These are phyloP conservation scores for Clarias batrachus DNA, from an alignment of 2,113 vertebrate genomes.

Conservation along the genomic window DNA sequence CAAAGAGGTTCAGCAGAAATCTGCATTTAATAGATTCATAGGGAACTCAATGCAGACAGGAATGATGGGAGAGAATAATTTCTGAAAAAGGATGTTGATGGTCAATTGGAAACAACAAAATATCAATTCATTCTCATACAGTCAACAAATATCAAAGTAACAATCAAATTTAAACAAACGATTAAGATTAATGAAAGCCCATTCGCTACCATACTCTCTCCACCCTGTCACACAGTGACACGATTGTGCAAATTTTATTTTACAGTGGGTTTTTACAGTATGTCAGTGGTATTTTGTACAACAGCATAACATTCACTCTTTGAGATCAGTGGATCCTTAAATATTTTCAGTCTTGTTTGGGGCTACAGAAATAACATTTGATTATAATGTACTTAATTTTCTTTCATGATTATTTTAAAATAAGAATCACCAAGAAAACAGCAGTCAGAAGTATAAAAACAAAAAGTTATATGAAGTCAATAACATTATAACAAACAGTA, in stretches of 20 bases:
- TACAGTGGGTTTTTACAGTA: conserved; percentile 18
- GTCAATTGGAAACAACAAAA: conserved; percentile 2
- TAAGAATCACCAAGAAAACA: not conserved
- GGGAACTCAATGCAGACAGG: conserved; percentile 37
- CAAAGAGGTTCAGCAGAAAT: conserved; percentile 7
- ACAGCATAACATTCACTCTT: conserved; percentile 12
- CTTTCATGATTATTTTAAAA: not conserved
- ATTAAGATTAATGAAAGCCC: conserved; percentile 19
- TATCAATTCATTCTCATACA: conserved; percentile 26
- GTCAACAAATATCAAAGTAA: conserved; percentile 23
- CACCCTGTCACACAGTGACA: conserved; percentile 20
- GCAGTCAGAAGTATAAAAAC: not conserved
- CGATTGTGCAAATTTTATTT: conserved; percentile 43
- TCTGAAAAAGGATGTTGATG: not conserved
- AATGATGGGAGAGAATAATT: conserved; percentile 22
- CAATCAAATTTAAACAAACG: conserved; percentile 9
- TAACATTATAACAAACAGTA: not conserved
- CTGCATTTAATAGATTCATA: conserved; percentile 43
- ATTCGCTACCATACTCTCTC: conserved; percentile 25
- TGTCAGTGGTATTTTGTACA: conserved; percentile 24
- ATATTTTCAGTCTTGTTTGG: not conserved
- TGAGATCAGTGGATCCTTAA: not conserved
- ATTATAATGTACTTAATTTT: not conserved
- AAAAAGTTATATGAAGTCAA: not conserved
- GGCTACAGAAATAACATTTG: not conserved